Evolutionary conservation across 2,797 vertebrate genomes (phyloP).

Genomic region (Coendou prehensilis): DNA sequence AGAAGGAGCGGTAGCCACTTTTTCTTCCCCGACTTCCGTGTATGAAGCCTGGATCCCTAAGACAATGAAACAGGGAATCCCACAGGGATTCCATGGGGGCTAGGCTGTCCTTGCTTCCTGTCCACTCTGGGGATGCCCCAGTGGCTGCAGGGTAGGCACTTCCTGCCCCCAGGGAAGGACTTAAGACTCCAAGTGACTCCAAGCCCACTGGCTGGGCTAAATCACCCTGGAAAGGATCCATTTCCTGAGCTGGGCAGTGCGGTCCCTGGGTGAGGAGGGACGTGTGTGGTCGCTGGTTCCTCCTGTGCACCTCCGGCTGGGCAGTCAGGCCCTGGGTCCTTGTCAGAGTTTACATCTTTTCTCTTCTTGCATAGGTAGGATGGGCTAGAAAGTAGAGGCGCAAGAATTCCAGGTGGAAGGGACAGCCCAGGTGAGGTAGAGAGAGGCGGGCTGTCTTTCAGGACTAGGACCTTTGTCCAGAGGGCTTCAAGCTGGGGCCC

Average conservation of each 20-base stretch:
- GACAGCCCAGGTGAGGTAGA: neutral
- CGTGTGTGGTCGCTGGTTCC: fast-evolving
- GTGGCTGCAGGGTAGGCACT: constrained; percentile 93
- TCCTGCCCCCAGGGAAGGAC: constrained; percentile 85
- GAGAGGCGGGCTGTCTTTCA: neutral
- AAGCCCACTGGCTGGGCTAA: too few species aligned
- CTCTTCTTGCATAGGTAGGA: neutral
- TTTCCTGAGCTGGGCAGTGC: neutral
- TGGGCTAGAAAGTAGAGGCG: neutral
- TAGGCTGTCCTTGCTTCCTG: constrained; percentile 91
- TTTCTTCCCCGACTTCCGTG: constrained; percentile 93
- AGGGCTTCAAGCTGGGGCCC: neutral
- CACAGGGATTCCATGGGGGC: constrained; percentile 92
- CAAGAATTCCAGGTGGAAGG: neutral
- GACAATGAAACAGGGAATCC: constrained; percentile 93
- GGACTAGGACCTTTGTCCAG: neutral
- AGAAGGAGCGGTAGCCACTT: constrained; percentile 92
- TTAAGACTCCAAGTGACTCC: neutral
- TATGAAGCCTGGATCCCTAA: constrained; percentile 94
- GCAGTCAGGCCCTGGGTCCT: neutral
- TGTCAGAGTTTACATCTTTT: neutral
- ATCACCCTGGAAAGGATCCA: too few species aligned
- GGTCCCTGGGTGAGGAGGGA: neutral
- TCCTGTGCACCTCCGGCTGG: fast-evolving
- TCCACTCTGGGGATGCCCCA: constrained; percentile 94